Percentiles rank a stretch among this genome's conserved stretches.
Conservation (phyloP, 2,888 invertebrate species). For the Caradrina kadenii region DNA sequence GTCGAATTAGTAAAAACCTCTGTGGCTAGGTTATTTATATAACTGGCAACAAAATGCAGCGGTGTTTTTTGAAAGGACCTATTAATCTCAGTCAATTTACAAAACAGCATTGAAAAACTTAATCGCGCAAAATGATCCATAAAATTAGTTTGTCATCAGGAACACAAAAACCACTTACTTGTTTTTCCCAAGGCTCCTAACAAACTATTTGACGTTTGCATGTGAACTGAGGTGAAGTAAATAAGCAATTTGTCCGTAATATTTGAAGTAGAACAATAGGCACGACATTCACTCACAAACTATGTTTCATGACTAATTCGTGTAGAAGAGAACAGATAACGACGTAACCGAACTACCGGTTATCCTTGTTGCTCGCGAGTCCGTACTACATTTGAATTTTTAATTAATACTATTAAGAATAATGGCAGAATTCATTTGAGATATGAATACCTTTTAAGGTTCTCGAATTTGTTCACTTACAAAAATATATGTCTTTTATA, state of each 20-base stretch:
- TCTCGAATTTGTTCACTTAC: background rate
- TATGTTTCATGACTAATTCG: conserved; percentile 52
- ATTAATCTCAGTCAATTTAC: conserved; percentile 10
- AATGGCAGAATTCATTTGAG: conserved; percentile 36
- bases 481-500: too few relatives aligned
- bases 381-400: conserved; percentile 46
- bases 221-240: conserved; percentile 2
- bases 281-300: conserved; percentile 40
- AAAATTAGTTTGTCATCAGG: conserved; percentile 17
- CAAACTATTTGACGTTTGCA: conserved; percentile 38
- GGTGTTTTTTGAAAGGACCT: background rate
- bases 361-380: conserved; percentile 58
- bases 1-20: background rate
- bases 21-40: background rate
- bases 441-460: conserved; percentile 10
- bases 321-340: conserved; percentile 53
- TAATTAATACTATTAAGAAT: conserved; percentile 52
- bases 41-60: conserved; percentile 3
- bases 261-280: conserved; percentile 22
- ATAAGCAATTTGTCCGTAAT: conserved; percentile 14
- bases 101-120: conserved; percentile 8
- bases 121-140: conserved; percentile 20
- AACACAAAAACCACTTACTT: conserved; percentile 32
- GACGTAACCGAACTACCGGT: conserved; percentile 57
- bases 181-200: conserved; percentile 24